Percentiles rank a stretch among this genome's conserved stretches.
phyloP scores from a whole-genome alignment of 2,113 vertebrate genomes.

The Lepus europaeus region DNA sequence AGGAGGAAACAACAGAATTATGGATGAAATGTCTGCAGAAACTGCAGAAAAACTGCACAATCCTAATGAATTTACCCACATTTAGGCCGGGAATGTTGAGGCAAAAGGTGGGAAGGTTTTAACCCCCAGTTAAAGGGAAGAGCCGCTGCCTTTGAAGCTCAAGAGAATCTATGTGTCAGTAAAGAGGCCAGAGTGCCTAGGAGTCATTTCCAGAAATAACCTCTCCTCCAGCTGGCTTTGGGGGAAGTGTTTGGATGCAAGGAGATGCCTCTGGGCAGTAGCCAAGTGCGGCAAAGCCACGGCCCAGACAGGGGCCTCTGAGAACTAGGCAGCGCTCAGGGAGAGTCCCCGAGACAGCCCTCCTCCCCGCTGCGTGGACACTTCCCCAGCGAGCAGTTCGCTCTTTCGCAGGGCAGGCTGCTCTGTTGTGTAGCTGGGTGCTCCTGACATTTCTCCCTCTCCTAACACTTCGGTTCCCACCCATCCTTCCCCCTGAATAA shows the following conservation, averaged over 20 bases:
- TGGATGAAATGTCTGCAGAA: not conserved
- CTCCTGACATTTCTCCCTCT: not conserved
- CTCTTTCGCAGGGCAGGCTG: not conserved
- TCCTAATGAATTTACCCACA: not conserved
- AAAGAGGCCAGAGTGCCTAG: not conserved
- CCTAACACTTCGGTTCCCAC: not conserved
- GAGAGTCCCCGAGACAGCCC: not conserved
- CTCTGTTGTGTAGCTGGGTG: not conserved
- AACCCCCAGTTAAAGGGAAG: not conserved
- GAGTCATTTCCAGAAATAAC: slow-evolving; percentile 29
- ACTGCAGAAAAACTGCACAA: not conserved
- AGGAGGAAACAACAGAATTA: not conserved
- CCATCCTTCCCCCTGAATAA: not conserved
- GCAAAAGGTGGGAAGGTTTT: not conserved
- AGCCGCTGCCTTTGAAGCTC: not conserved
- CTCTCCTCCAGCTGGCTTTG: not conserved
- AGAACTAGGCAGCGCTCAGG: too few relatives aligned
- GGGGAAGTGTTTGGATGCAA: not conserved
- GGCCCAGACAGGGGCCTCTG: not conserved
- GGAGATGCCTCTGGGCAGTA: not conserved
- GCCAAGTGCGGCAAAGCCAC: not conserved
- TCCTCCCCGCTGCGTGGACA: not conserved
- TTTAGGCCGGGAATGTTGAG: not conserved
- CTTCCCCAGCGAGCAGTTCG: not conserved
- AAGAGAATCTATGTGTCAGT: not conserved